Percentiles rank a stretch among this genome's conserved stretches.
These are phyloP conservation scores for Bombyx mandarina DNA, from an alignment of 1,140 invertebrate genomes.

Conservation along the genomic window DNA sequence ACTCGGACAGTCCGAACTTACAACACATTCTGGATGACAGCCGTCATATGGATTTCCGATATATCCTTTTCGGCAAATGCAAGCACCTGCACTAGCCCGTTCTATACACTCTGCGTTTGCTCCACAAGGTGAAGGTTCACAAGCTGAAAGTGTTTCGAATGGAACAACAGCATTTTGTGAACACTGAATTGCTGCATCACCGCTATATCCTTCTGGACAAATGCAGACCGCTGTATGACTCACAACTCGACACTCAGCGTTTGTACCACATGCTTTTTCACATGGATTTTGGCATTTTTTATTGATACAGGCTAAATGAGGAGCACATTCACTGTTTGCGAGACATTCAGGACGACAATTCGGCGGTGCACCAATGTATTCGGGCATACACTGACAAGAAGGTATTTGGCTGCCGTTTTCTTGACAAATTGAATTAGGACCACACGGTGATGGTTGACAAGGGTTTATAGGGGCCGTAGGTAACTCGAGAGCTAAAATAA, in stretches of 20 bases:
- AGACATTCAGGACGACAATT: slow-evolving; percentile 81
- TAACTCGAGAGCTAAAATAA: slow-evolving; percentile 8
- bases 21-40: slow-evolving; percentile 70
- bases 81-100: slow-evolving; percentile 70
- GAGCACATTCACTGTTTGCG: slow-evolving; percentile 81
- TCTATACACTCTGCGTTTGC: slow-evolving; percentile 73
- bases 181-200: slow-evolving; percentile 74
- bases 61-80: slow-evolving; percentile 71
- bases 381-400: slow-evolving; percentile 77
- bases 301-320: slow-evolving; percentile 79
- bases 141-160: slow-evolving; percentile 55
- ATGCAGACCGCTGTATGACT: slow-evolving; percentile 78
- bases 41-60: slow-evolving; percentile 71
- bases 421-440: slow-evolving; percentile 82
- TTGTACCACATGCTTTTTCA: slow-evolving; percentile 79
- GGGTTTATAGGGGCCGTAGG: slow-evolving; percentile 67
- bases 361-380: slow-evolving; percentile 78
- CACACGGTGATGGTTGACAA: slow-evolving; percentile 80
- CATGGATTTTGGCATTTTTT: slow-evolving; percentile 83
- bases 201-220: slow-evolving; percentile 73
- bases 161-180: slow-evolving; percentile 31
- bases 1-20: slow-evolving; percentile 74
- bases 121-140: slow-evolving; percentile 74
- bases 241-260: slow-evolving; percentile 78
- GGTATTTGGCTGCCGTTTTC: slow-evolving; percentile 68